A percentile compares a stretch with the other conserved stretches of the same genome.
Conservation (phyloP, 2,888 invertebrate genomes). For the Orchesellides sinensis region DNA sequence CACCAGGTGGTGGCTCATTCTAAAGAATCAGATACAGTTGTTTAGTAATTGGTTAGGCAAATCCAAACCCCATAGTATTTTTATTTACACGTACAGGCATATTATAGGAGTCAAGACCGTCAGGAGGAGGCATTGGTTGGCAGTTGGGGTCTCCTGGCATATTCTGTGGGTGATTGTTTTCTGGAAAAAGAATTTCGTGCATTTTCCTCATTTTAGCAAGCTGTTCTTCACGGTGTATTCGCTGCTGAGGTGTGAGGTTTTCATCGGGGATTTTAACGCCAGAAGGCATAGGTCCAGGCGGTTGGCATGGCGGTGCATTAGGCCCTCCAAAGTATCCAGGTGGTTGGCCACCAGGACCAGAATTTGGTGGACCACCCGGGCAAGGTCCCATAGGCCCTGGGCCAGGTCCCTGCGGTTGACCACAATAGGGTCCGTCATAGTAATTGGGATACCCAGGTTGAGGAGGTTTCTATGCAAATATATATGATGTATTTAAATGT, state of each 20-base stretch:
- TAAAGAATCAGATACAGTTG: constrained; percentile 9
- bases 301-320: constrained; percentile 59
- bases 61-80: background rate
- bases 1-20: constrained; percentile 68
- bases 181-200: constrained; percentile 91
- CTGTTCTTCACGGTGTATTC: constrained; percentile 95
- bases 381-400: constrained; percentile 46
- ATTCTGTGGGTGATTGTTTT: constrained; percentile 76
- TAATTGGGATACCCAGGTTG: constrained; percentile 74
- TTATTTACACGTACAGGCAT: constrained; percentile 71
- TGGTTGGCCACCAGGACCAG: constrained; percentile 66
- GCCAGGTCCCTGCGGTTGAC: constrained; percentile 63
- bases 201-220: constrained; percentile 94
- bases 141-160: constrained; percentile 68
- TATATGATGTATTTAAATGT: too few species aligned
- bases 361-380: constrained; percentile 69
- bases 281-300: constrained; percentile 75
- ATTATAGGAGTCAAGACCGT: constrained; percentile 72
- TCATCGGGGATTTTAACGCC: constrained; percentile 96
- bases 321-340: constrained; percentile 69
- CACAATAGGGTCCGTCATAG: constrained; percentile 70
- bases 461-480: constrained; percentile 71
- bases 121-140: constrained; percentile 71
- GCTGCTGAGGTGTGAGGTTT: constrained; percentile 96
- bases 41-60: background rate